Conservation (phyloP, 2,113 vertebrate species). For the Apteryx mantelli region DNA sequence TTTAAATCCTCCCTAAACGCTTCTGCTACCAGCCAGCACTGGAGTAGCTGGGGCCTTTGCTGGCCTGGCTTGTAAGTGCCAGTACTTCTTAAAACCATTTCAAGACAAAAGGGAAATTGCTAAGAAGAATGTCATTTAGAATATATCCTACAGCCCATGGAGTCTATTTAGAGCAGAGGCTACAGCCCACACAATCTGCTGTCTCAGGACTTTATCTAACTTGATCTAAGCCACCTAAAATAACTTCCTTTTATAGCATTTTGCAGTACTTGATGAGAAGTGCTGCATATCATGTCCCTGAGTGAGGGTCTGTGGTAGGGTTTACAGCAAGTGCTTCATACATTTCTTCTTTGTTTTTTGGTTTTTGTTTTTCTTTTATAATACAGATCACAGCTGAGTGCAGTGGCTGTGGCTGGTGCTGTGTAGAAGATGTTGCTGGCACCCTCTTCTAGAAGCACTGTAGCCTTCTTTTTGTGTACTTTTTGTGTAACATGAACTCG, state of each 20-base stretch:
- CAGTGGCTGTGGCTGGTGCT: background rate
- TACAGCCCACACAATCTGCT: background rate
- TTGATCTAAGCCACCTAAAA: fast-evolving
- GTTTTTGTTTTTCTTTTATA: background rate
- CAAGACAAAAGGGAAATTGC: background rate
- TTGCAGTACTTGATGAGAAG: background rate
- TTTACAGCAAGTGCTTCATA: background rate
- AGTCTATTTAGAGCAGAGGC: background rate
- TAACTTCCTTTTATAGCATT: background rate
- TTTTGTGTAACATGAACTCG: fast-evolving
- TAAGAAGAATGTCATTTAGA: background rate
- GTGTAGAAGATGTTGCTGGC: background rate
- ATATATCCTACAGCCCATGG: background rate
- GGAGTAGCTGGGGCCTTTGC: fast-evolving
- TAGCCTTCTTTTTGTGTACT: background rate
- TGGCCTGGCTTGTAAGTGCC: background rate
- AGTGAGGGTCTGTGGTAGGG: fast-evolving
- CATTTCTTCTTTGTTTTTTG: too few species aligned
- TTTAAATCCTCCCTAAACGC: background rate
- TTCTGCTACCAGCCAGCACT: background rate
- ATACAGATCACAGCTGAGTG: fast-evolving
- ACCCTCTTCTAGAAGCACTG: too few species aligned
- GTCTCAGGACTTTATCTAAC: fast-evolving
- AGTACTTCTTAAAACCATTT: background rate
- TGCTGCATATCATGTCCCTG: fast-evolving